Base-by-base conservation (phyloP, 2,797 vertebrate genomes). In the Rhynchonycteris naso region DNA sequence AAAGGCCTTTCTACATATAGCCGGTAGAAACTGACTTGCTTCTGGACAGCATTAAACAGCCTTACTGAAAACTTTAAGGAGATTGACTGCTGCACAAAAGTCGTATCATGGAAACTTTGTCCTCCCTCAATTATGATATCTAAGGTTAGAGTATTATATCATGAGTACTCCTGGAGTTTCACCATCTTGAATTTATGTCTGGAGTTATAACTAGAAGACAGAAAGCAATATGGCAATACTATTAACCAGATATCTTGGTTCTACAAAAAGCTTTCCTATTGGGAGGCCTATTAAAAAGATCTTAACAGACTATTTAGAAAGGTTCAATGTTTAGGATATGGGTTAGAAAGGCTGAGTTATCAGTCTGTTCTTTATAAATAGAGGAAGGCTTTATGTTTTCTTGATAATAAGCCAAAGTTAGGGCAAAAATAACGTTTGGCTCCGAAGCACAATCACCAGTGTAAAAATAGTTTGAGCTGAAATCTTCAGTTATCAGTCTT, bases 11-110 rank as follows among this genome's bases (percentile, higher is more conserved):
- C 43, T 83, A 22, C 50, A 2, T 0, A 7, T 52, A 90, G 13
- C 9, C 78, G 69, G 52, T 93, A 88, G 94, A 75, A 56, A 52
- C 30, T 38, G 35, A 68, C 69, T 90, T 54, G 82, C 14, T 85
- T 4, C 50, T 65, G 72, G 78, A 28, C 50, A 89, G 22, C 4
- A 80, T 81, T 35, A 68, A 86, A 26, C 12, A 47, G 79, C 43
- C 76, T 96, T 79, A n/a, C 47, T 54, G 56, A 90, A 74, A 94
- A n/a, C 0, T 86, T 86, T n/a, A 82, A 15, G 79, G 93, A 61
- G 52, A 54, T 56, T 79, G 84, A 65, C 21, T 86, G 0, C 50
- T 95, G 82, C 54, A 21, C 14, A 83, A 30, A 89, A 68, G 6
- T 11, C 13, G 0, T 38, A 38, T 13, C 24, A 11, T 26, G 54